Evolutionary conservation across 2,888 invertebrate species (phyloP), one percentile per base, ranked within the genome.

Genomic region (Ceramica pisi): DNA sequence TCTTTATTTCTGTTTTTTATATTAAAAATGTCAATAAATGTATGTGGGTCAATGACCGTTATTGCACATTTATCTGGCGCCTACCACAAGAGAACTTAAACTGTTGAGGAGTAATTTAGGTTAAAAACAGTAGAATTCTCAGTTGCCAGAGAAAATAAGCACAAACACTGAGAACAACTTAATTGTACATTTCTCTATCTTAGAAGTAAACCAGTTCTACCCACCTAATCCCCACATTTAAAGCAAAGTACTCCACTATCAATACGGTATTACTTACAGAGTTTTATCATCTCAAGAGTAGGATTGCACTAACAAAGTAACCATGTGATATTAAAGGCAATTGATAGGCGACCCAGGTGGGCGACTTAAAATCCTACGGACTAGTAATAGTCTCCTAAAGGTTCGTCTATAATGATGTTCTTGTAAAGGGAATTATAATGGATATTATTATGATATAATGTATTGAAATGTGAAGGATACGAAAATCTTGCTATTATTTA

Each of bases 251-350:
- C 41, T 59, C 16, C 6, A 61, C 68, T 68, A 70, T 66, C 77
- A 67, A 48, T 82, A 66, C 50, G n/a, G 61, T 76, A 70, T 67
- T 73, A 81, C 69, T 80, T 85, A 82, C 84, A 61, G 51, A 64
- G 70, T 87, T 86, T 80, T 84, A 71, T 75, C 61, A 79, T 67
- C 64, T 35, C 63, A 56, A 59, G 62, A 61, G 23, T 68, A 67
- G 61, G n/a, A 67, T 59, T 68, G 62, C 72, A 21, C 65, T 88
- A 86, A 86, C 82, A 82, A 84, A 80, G 89, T 89, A 86, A 88
- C 84, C 85, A 86, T 85, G 82, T 83, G 86, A 87, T 90, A 87
- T 90, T 91, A 90, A 91, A 92, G 87, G 79, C 82, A 89, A 89
- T 86, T 88, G 88, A 90, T 90, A 86, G 86, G 72, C 86, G 77